These are phyloP conservation scores for Drosophila busckii DNA, from an alignment of 1,140 invertebrate genomes.

Conservation along the genomic window DNA sequence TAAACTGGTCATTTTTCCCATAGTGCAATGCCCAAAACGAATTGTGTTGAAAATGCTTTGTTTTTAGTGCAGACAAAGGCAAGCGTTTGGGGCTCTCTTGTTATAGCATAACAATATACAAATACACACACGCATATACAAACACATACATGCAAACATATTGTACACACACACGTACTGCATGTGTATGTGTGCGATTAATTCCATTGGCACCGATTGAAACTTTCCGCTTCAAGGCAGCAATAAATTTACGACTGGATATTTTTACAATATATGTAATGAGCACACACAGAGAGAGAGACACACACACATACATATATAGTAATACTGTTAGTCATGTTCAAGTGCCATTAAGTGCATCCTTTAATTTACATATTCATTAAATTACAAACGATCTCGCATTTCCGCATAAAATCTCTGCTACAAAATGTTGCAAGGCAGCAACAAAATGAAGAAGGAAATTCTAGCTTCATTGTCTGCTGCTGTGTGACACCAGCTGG, in stretches of 20 bases:
- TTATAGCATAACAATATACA: too few relatives aligned
- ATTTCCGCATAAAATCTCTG: slow-evolving; percentile 45
- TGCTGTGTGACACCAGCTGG: too few relatives aligned
- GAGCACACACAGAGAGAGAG: slow-evolving; percentile 13
- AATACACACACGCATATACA: too few relatives aligned
- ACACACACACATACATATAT: background rate
- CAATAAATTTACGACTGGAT: slow-evolving; percentile 65
- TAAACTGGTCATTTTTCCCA: too few relatives aligned
- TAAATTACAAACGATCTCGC: slow-evolving; percentile 60
- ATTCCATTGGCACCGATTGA: slow-evolving; percentile 76
- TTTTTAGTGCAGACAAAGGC: too few relatives aligned
- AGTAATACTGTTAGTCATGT: slow-evolving; percentile 13
- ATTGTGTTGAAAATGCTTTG: too few relatives aligned
- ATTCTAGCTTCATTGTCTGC: too few relatives aligned
- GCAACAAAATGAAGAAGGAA: background rate
- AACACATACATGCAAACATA: too few relatives aligned
- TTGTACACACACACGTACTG: too few relatives aligned
- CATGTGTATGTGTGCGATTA: slow-evolving; percentile 60
- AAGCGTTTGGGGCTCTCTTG: too few relatives aligned
- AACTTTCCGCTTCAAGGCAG: slow-evolving; percentile 68
- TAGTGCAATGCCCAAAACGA: too few relatives aligned
- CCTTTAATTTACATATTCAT: slow-evolving; percentile 72
- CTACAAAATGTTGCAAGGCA: slow-evolving; percentile 33
- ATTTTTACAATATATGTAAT: slow-evolving; percentile 24
- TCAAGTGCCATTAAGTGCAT: slow-evolving; percentile 56